These are phyloP conservation scores for Emesis russula DNA, from an alignment of 2,888 invertebrate genomes.

Conservation along the genomic window DNA sequence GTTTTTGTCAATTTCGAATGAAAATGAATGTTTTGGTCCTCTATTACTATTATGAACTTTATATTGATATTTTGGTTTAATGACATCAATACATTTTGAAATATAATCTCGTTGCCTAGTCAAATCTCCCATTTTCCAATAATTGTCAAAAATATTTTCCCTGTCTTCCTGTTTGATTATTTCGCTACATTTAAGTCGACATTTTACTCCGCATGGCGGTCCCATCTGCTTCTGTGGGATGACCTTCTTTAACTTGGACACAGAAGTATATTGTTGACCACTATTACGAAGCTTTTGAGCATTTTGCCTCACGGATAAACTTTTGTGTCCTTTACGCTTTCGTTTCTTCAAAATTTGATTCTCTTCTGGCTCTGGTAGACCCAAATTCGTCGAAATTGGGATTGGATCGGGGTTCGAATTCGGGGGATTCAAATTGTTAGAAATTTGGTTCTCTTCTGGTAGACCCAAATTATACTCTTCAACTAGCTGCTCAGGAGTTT, in stretches of 20 bases:
- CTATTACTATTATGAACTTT: conserved; percentile 15
- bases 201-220: neutral
- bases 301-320: neutral
- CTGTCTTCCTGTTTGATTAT: neutral
- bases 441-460: neutral
- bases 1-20: conserved; percentile 5
- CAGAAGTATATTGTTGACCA: conserved; percentile 9
- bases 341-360: conserved; percentile 1
- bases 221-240: neutral
- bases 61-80: conserved; percentile 25
- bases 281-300: conserved; percentile 8
- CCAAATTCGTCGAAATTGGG: neutral
- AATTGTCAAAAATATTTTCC: conserved; percentile 4
- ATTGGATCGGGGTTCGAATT: too few relatives aligned
- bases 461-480: neutral
- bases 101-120: conserved; percentile 14
- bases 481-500: neutral
- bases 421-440: neutral
- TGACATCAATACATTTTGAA: conserved; percentile 26
- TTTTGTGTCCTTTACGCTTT: neutral
- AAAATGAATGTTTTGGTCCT: conserved; percentile 24
- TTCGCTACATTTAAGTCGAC: conserved; percentile 4
- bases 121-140: conserved; percentile 28
- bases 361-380: conserved; percentile 3
- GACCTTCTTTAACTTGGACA: neutral